Base-by-base conservation (phyloP, 2,113 vertebrate species). In the Stictonetta naevosa region DNA sequence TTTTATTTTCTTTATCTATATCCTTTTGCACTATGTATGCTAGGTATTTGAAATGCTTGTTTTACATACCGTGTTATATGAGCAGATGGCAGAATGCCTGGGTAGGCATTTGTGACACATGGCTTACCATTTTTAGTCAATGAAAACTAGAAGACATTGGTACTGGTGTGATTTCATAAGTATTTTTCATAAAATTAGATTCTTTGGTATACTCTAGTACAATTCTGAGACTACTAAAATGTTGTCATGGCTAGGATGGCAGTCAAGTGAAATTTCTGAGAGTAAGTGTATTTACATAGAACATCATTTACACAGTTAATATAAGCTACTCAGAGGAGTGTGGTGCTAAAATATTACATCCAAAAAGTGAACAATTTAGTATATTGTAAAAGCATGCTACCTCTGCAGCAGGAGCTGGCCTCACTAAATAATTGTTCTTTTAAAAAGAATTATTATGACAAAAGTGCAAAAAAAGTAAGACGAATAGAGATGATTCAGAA, bases 101-200 rank as follows among this genome's bases (percentile, higher is more conserved):
- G 22, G 48, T 10, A 86, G 60, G 34, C 26, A 46, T 67, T 81
- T 68, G 53, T 80, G 73, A 88, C 85, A 75, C 48, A 68, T 44
- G 72, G 42, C 34, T 93, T 58, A 72, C 56, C 33, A 52, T 44
- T 72, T 81, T 89, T n/a, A 67, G 46, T 31, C 56, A 71, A 36
- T 44, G 64, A 79, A 72, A 92, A 88, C 67, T 28, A 21, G 25
- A 85, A 92, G 34, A 64, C 7, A 23, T 86, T 95, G 72, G 29
- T 40, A 68, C 34, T 38, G 42, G 77, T 71, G 75, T 29, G 18
- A 36, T 83, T 83, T 40, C 7, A 0, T 28, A 72, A 79, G 26
- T 56, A 90, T 83, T 92, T 92, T 94, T 40, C 59, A 62, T 50
- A 93, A 89, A 97, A 94, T 82, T 63, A 83, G 46, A 90, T 38